Evolutionary conservation across 2,888 invertebrate species (phyloP), one percentile per base, ranked within the genome.

Genomic region (Rhagophthalmus giganteus): DNA sequence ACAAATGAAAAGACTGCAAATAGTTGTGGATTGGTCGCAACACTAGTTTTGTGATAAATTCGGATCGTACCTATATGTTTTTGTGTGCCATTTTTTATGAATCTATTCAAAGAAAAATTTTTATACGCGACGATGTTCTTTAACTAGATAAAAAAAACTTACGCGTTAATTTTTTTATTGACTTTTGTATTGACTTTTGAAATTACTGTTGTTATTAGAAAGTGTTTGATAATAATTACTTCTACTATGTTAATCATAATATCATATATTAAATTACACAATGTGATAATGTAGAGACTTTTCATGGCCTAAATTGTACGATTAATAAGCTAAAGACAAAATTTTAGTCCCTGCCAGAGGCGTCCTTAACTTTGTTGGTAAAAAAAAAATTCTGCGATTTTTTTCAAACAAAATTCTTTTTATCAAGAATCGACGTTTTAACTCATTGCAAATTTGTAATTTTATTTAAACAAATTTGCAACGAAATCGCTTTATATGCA

Each of bases 1-100:
- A 54, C 42, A 40, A 35, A n/a, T n/a, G n/a, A 58, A 58, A 68
- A 69, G 68, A 67, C 67, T 67, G 66, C 65, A 61, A 61, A 55
- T 61, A 57, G 60, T 67, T 62, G 59, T 60, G 63, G 60, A 62
- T n/a, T 60, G 62, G 61, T 63, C 54, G 57, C 55, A 58, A 55
- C 57, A 55, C 58, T 59, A 61, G 60, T 63, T 63, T 65, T 67
- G 67, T 70, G 69, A 67, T 67, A 65, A 40, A 58, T 39, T 47
- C 25, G 28, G 34, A 38, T 16, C 20, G 3, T 20, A 20, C 3
- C 20, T 47, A 39, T 32, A 39, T 47, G 38, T 53, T 40, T 47
- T 33, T 31, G 40, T 52, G 46, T 47, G 52, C 52, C 52, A 52
- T 40, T 50, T 52, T n/a, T 33, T 46, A 51, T 35, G 30, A 44